These are phyloP conservation scores for Heterochromis multidens DNA, from an alignment of 2,113 vertebrate species.

Conservation along the genomic window DNA sequence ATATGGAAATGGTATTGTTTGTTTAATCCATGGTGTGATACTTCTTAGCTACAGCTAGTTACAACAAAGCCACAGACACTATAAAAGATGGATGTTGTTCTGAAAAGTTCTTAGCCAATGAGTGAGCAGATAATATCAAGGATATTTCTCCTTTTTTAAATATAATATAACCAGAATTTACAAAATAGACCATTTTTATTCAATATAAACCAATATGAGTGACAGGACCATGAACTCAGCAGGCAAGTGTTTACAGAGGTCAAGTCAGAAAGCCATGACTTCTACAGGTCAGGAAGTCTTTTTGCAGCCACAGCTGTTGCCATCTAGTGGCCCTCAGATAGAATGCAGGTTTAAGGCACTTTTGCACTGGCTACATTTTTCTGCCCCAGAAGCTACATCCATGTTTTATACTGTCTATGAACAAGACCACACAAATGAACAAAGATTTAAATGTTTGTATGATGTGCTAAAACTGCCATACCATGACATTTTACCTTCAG, in stretches of 20 bases:
- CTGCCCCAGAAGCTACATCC: accelerated
- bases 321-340: not conserved
- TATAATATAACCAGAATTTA: accelerated
- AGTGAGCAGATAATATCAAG: not conserved
- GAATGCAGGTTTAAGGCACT: not conserved
- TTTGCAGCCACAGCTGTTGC: no score
- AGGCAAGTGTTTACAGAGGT: not conserved
- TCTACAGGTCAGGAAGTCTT: accelerated
- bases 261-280: not conserved
- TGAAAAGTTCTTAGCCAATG: accelerated
- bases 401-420: not conserved
- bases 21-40: not conserved
- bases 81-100: not conserved
- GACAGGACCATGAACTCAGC: not conserved
- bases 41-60: not conserved
- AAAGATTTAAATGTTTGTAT: not conserved
- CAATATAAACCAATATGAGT: accelerated
- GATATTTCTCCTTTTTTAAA: not conserved
- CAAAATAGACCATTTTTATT: not conserved
- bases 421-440: not conserved
- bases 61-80: not conserved
- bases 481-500: not conserved
- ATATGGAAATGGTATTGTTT: not conserved
- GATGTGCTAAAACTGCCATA: accelerated
- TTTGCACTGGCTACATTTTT: accelerated